Base-by-base conservation (phyloP, 2,888 invertebrate species). In the Dicyrtoma fusca region DNA sequence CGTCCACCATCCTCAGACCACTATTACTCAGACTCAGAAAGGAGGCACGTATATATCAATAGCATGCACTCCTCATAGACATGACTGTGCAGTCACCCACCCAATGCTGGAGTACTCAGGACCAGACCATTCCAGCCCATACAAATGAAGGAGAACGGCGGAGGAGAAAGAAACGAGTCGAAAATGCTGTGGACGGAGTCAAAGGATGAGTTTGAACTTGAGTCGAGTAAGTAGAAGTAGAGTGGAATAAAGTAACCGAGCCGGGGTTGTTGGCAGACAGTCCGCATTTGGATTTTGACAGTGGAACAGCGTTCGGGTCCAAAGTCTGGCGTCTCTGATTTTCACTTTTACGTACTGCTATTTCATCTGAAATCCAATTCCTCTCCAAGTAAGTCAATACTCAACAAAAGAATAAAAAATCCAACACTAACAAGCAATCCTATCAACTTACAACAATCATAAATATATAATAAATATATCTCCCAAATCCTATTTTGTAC, bases 231-330 rank as follows among this genome's bases (percentile, higher is more conserved):
- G 34, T 62, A 19, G 62, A 6, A 45, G 62, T 62, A 34, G 42
- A 61, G 61, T 61, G 34, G 59, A 68, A 47, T 68, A 68, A 68
- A 68, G 68, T 19, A 59, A 66, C n/a, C 19, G 55, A 66, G n/a
- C 68, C 68, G 57, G 66, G 68, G 34, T 68, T 57, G 68, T 68
- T 68, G 68, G 71, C 63, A 62, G 71, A 71, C 71, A 71, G 71
- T 71, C 55, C 51, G 63, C 63, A 55, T 63, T 71, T 63, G 63
- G 71, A 71, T 63, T 63, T 51, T 49, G 63, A 71, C 71, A 53
- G 71, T 44, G 63, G 19, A 71, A 55, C 55, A 71, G 4, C 55
- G 49, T 34, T 34, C 8, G 3, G 34, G 17, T 53, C 53, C 21
- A 11, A 53, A 21, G 53, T 59, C 59, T n/a, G n/a, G 21, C 59